These are phyloP conservation scores for Empis livida DNA, from an alignment of 2,888 invertebrate genomes.

Conservation along the genomic window DNA sequence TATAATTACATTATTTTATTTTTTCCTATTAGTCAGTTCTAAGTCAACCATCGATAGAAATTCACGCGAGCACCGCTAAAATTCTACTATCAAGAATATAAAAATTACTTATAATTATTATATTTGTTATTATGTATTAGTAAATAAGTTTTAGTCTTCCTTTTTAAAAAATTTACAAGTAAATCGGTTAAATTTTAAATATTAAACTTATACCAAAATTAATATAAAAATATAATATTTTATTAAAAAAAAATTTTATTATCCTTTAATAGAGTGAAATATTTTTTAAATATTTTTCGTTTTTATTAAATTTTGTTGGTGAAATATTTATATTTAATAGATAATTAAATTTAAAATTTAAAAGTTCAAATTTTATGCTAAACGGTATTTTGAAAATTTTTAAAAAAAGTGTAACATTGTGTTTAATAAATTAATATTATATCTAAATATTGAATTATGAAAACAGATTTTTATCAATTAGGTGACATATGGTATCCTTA, in stretches of 20 bases:
- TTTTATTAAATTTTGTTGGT: background rate
- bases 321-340: background rate
- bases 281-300: background rate
- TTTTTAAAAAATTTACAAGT: background rate
- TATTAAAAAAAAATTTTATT: no score
- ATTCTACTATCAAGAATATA: background rate
- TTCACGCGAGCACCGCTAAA: conserved; percentile 1
- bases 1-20: no score
- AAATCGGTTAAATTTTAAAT: background rate
- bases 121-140: background rate
- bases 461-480: no score
- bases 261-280: background rate
- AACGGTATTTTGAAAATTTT: background rate
- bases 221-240: no score
- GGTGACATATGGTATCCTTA: no score
- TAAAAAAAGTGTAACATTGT: no score
- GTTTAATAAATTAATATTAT: no score
- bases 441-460: no score
- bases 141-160: background rate
- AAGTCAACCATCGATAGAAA: background rate
- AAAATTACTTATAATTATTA: background rate
- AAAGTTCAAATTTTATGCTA: no score
- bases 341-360: no score
- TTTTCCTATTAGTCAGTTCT: background rate
- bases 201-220: background rate